A percentile compares a stretch with the other conserved stretches of the same genome.
These are phyloP conservation scores for Carcharodon carcharias DNA, from an alignment of 2,797 vertebrate species.

Conservation along the genomic window DNA sequence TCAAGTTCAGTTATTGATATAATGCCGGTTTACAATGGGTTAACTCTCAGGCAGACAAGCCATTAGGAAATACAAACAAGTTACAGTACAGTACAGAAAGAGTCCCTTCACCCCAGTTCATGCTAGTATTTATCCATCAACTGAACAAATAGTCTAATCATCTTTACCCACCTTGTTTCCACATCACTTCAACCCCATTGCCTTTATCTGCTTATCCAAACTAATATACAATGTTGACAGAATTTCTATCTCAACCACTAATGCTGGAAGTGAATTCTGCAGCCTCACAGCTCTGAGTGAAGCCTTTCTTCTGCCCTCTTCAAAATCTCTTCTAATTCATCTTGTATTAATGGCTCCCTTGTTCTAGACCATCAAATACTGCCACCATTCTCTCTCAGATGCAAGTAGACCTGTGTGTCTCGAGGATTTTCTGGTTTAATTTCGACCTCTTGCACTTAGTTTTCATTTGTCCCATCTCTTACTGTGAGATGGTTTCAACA, in stretches of 20 bases:
- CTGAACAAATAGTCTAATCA: neutral
- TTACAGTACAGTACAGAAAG: neutral
- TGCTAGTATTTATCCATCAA: too few relatives aligned
- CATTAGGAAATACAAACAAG: neutral
- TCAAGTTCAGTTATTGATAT: neutral
- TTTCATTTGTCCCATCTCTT: neutral
- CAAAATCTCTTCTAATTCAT: neutral
- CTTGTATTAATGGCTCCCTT: neutral
- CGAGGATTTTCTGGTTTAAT: neutral
- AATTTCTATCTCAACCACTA: neutral
- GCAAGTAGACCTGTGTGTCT: neutral
- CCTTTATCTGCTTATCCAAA: neutral
- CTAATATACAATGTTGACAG: neutral
- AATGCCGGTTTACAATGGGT: neutral
- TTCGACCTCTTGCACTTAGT: neutral
- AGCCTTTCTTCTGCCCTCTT: neutral
- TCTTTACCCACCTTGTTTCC: neutral
- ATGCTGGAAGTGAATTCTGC: neutral
- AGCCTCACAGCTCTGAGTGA: neutral
- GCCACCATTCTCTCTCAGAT: neutral
- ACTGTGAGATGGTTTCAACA: neutral
- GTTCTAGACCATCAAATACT: neutral
- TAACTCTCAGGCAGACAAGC: neutral
- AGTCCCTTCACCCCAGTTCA: neutral
- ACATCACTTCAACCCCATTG: neutral